Percentiles rank a stretch among this genome's conserved stretches.
These are phyloP conservation scores for Habropoda laboriosa DNA, from an alignment of 1,140 invertebrate species.

Conservation along the genomic window DNA sequence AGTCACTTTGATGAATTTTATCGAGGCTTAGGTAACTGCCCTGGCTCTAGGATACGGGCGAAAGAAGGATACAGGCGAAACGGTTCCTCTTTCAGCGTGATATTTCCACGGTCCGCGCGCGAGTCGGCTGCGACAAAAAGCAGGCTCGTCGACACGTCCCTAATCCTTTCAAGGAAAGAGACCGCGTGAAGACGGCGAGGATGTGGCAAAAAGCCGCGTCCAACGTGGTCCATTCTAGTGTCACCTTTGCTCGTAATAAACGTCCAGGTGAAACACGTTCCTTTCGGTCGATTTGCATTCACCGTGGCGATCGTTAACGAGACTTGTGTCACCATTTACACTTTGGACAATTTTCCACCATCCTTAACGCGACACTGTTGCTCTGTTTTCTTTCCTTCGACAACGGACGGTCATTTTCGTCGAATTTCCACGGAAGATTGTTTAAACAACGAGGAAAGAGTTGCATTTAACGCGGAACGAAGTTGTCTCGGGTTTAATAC, in stretches of 20 bases:
- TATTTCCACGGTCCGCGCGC: not conserved
- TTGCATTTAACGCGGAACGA: not conserved
- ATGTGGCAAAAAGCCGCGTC: constrained; percentile 32
- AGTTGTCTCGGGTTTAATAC: constrained; percentile 4
- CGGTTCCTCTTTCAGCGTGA: constrained; percentile 19
- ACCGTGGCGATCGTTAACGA: constrained; percentile 21
- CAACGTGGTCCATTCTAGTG: constrained; percentile 43
- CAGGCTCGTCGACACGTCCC: constrained; percentile 22
- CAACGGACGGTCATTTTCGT: too few species aligned
- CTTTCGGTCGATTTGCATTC: constrained; percentile 1
- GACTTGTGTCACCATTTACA: not conserved
- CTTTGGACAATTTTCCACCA: not conserved
- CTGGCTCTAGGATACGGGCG: constrained; percentile 7
- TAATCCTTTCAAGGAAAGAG: constrained; percentile 38
- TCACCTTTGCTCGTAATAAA: constrained; percentile 40
- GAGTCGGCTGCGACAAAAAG: constrained; percentile 5
- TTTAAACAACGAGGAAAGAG: not conserved
- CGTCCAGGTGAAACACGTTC: constrained; percentile 4
- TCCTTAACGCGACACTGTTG: constrained; percentile 12
- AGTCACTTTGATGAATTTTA: constrained; percentile 7
- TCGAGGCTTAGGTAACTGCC: not conserved
- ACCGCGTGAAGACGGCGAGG: constrained; percentile 12
- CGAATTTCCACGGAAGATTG: too few species aligned
- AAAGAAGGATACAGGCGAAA: constrained; percentile 32
- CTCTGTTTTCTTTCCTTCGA: too few species aligned